phyloP scores from a whole-genome alignment of 2,888 invertebrate species.

The Epicampocera succincta region DNA sequence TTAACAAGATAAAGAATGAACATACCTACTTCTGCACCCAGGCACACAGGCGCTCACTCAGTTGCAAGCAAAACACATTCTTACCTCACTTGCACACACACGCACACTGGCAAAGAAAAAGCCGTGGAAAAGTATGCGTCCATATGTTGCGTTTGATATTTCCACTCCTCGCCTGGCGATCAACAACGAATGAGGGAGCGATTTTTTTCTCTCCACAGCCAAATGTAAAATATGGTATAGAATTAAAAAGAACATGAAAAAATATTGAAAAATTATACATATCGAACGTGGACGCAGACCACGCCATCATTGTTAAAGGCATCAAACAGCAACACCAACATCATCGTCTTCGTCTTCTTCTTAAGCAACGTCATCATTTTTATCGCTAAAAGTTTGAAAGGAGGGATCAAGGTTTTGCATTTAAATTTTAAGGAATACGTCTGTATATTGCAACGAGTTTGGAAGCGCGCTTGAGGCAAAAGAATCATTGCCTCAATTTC shows the following conservation, averaged over 20 bases:
- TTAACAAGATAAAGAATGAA: slow-evolving; percentile 68
- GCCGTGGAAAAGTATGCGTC: slow-evolving; percentile 25
- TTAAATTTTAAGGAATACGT: background rate
- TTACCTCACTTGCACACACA: background rate
- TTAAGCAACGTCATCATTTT: slow-evolving; percentile 66
- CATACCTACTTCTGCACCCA: slow-evolving; percentile 40
- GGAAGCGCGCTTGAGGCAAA: background rate
- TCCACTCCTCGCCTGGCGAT: slow-evolving; percentile 71
- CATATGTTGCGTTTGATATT: slow-evolving; percentile 24
- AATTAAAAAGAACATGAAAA: slow-evolving; percentile 36
- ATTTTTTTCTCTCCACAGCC: slow-evolving; percentile 69
- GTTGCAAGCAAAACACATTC: too few species aligned
- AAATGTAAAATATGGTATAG: slow-evolving; percentile 63
- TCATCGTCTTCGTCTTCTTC: slow-evolving; percentile 63
- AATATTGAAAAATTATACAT: slow-evolving; percentile 64
- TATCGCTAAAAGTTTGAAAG: slow-evolving; percentile 40
- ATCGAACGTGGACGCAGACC: slow-evolving; percentile 57
- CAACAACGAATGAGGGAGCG: slow-evolving; percentile 76
- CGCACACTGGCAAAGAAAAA: background rate
- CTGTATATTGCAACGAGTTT: slow-evolving; percentile 8
- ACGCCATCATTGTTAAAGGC: slow-evolving; percentile 65
- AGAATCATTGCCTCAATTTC: too few species aligned
- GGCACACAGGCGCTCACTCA: background rate
- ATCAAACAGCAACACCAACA: slow-evolving; percentile 40
- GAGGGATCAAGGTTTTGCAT: slow-evolving; percentile 7